A percentile compares a stretch with the other conserved stretches of the same genome.
Evolutionary conservation across 2,888 invertebrate species (phyloP).

Genomic region (Glyphotaelius pellucidus): DNA sequence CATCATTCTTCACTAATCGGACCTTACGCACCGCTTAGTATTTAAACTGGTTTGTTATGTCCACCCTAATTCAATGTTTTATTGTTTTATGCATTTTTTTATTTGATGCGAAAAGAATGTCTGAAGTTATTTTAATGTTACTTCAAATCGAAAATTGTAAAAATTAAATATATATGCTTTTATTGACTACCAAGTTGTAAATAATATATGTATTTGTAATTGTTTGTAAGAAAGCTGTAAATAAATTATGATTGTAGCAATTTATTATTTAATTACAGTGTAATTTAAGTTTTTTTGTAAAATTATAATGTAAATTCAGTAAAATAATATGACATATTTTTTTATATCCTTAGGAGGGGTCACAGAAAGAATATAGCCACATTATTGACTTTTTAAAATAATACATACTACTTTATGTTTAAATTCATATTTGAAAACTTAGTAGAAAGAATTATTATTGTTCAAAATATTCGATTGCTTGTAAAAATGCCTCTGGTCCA

Average conservation of each 20-base stretch:
- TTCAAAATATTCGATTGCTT: conserved; percentile 28
- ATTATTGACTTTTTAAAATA: background rate
- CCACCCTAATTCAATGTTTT: background rate
- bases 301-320: background rate
- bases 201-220: conserved; percentile 1
- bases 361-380: background rate
- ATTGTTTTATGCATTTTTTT: background rate
- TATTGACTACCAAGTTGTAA: background rate
- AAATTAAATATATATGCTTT: background rate
- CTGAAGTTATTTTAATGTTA: background rate
- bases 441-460: background rate
- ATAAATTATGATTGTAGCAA: background rate
- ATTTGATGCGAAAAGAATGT: background rate
- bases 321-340: background rate
- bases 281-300: background rate
- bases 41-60: no score
- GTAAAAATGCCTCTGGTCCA: conserved; percentile 47
- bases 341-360: background rate
- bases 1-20: no score
- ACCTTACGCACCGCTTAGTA: no score
- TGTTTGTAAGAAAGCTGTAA: conserved; percentile 2
- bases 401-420: background rate
- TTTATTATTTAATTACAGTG: background rate
- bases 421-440: conserved; percentile 3
- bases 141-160: background rate